These are phyloP conservation scores for Denticeps clupeoides DNA, from an alignment of 2,797 vertebrate species.

Conservation along the genomic window DNA sequence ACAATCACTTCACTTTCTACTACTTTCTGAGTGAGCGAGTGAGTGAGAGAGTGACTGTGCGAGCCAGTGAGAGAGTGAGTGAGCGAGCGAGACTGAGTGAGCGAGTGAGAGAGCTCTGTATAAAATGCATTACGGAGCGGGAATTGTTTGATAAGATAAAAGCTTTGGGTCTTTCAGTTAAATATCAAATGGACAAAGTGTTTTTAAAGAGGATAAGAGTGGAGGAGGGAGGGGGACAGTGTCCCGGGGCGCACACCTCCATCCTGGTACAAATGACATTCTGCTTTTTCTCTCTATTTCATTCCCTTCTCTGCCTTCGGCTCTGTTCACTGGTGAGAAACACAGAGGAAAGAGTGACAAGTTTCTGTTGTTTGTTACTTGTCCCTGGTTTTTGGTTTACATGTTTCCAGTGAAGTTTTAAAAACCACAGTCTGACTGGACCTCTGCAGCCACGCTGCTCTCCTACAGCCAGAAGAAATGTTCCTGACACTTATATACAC, in stretches of 20 bases:
- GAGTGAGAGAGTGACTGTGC: not conserved
- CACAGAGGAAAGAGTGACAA: too few relatives aligned
- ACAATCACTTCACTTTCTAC: too few relatives aligned
- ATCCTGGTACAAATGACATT: constrained; percentile 29
- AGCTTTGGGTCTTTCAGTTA: constrained; percentile 28
- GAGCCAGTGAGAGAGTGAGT: constrained; percentile 19
- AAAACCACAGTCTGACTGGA: too few relatives aligned
- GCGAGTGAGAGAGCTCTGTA: constrained; percentile 27
- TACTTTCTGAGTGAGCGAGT: too few relatives aligned
- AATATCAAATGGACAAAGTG: constrained; percentile 31
- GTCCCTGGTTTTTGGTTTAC: too few relatives aligned
- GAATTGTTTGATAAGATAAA: constrained; percentile 21
- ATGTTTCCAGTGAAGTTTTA: too few relatives aligned
- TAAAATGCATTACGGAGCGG: constrained; percentile 30
- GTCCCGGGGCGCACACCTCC: constrained; percentile 25
- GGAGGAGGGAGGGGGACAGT: constrained; percentile 14
- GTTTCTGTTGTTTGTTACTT: too few relatives aligned
- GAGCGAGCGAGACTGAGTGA: constrained; percentile 36
- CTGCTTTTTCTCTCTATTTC: constrained; percentile 18
- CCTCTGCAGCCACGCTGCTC: too few relatives aligned
- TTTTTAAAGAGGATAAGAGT: not conserved
- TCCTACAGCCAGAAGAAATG: too few relatives aligned
- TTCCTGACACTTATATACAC: too few relatives aligned
- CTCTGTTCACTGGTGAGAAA: too few relatives aligned
- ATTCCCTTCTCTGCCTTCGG: constrained; percentile 8